Base-by-base conservation (phyloP, 2,888 invertebrate species). In the Agrochola lychnidis region DNA sequence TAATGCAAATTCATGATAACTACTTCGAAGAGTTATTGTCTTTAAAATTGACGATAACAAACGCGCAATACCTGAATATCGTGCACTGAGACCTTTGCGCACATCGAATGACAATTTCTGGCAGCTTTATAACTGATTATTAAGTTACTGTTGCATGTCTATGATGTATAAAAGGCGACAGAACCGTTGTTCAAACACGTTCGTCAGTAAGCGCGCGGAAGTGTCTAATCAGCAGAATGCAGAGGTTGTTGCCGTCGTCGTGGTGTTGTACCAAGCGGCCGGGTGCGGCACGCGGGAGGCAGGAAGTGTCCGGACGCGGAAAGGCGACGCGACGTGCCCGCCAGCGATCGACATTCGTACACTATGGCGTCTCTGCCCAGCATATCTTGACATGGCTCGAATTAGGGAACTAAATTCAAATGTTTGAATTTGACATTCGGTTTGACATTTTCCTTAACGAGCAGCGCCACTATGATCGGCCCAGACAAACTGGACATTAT, bases 271-370 rank as follows among this genome's bases (percentile, higher is more conserved):
- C 71, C 71, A 45, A 69, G 78, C 64, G 70, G 79, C 76, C 77
- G 73, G 67, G 73, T 70, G 84, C 78, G 86, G 66, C 72, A 75
- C 63, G 88, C 73, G 75, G 61, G 79, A 76, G 74, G 83, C 91
- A 89, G 92, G 92, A 92, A 92, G 89, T 91, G 83, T 78, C 79
- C 82, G 74, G 84, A 91, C 88, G 85, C 92, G 92, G 92, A 92
- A 92, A 91, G 89, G 85, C 83, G 78, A 79, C 76, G 76, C 73
- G 82, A 81, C 77, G 76, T 82, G 85, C 87, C 86, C 84, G 81
- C 82, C 79, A 83, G 83, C 86, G 82, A 84, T 85, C 84, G 78
- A 89, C 85, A 85, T 85, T 88, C 82, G 79, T 75, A 73, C 69
- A 76, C 71, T 76, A 45, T 59, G 59, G 45, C 36, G 70, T 74